Base-by-base conservation (phyloP, 2,888 invertebrate genomes). In the Cataglyphis altisquamis region DNA sequence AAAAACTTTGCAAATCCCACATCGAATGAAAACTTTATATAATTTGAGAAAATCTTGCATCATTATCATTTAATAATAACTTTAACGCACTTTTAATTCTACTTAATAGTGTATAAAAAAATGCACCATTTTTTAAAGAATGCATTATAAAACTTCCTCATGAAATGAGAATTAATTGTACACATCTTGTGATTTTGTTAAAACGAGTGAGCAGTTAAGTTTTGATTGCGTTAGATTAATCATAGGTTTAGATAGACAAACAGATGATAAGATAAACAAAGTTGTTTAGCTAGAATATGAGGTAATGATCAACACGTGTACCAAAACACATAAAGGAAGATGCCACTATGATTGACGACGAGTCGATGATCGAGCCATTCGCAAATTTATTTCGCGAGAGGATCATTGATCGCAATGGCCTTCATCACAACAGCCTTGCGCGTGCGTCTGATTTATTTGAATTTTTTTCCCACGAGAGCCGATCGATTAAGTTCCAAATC, bases 361-460 rank as follows among this genome's bases (percentile, higher is more conserved):
- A 82, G 66, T 74, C 62, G 82, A 66, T 82, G 72, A 70, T 75
- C 64, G 82, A 64, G 60, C 6, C 72, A 12, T 29, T 45, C 25
- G 63, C 64, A 48, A 75, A 72, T 83, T 84, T 55, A 64, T 32
- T 84, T 83, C 48, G 67, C 67, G 8, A n/a, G 12, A 87, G 83
- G 90, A 89, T 86, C 89, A 90, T 88, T 89, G 88, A 86, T 89
- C 86, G 86, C 86, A 70, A 74, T 84, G 88, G 85, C 90, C 90
- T 90, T 90, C 87, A 81, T 84, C 55, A 29, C 15, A 48, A 25
- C 73, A 64, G 74, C 55, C 55, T 75, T 66, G 41, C 25, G 36
- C 48, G 82, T 45, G 70, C 32, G 70, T 32, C 18, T 68, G 18
- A 78, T 78, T 78, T 60, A 78, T 78, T 78, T 60, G 78, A 57